Evolutionary conservation across 2,888 invertebrate genomes (phyloP), one percentile per base, ranked within the genome.

Genomic region (Cataglyphis cursor): DNA sequence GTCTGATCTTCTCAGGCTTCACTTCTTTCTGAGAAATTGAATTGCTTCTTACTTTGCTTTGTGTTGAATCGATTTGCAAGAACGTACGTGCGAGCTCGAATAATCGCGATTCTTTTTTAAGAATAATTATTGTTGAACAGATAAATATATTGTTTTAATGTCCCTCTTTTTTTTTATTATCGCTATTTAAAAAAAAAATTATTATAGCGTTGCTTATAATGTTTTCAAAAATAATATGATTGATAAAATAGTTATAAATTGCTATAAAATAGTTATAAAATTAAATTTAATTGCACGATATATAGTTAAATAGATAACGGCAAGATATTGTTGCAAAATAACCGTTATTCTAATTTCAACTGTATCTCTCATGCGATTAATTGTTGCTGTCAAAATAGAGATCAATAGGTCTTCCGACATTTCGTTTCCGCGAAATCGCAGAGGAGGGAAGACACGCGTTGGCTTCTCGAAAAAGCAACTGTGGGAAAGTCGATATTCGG

Each of bases 401-500:
- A 78, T 68, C 44, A 12, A 44, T 44, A 41, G 59, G 9, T 59
- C 57, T 70, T 44, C 9, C 35, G 59, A 24, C 44, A 35, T 66
- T 66, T 66, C 54, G 3, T 74, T 41, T 78, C 68, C 57, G 41
- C 57, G 78, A 66, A 68, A 68, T 68, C 12, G 54, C 51, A 15
- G 15, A 54, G 38, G 57, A 65, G 74, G 10, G 48, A 66, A 62
- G 15, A 51, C 28, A 31, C 72, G 78, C 24, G 80, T 83, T 87
- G 76, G 85, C 85, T 89, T 87, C 88, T 87, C 88, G 87, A 91
- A 70, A 80, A 92, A 90, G 87, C 65, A 83, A 85, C 89, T 91
- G 93, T 93, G 93, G 91, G 92, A 93, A 93, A 92, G 90, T 92
- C 88, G 86, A 87, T 86, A 88, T 88, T 85, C 81, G 51, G 28